Evolutionary conservation across 2,888 invertebrate genomes (phyloP).

Genomic region (Xestia c-nigrum): DNA sequence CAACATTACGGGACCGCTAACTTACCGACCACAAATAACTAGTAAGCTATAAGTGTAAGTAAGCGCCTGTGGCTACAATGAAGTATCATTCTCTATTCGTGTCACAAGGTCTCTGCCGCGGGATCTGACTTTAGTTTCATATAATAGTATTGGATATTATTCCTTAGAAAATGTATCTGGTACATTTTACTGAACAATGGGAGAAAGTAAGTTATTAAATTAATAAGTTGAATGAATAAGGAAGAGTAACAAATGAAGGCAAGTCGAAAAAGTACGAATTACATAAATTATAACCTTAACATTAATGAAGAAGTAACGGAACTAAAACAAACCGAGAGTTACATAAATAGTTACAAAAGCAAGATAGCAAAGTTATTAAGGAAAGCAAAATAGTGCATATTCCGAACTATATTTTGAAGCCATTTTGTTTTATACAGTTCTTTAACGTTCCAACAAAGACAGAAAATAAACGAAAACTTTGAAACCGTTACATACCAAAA

Average conservation of each 20-base stretch:
- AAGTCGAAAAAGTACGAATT: background rate
- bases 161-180: conserved; percentile 9
- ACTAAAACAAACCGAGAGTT: background rate
- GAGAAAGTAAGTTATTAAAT: background rate
- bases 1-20: conserved; percentile 72
- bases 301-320: background rate
- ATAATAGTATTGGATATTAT: conserved; percentile 17
- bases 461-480: background rate
- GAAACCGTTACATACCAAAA: background rate
- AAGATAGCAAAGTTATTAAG: background rate
- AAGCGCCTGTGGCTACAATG: conserved; percentile 70
- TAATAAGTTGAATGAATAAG: background rate
- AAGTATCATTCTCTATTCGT: conserved; percentile 78
- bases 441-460: background rate
- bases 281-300: background rate
- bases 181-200: background rate
- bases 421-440: too few species aligned
- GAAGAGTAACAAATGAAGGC: background rate
- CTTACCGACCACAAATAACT: conserved; percentile 75
- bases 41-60: conserved; percentile 62
- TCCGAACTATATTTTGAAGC: too few species aligned
- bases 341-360: background rate
- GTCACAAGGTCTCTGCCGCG: conserved; percentile 71
- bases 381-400: too few species aligned
- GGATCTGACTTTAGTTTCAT: conserved; percentile 51